Evolutionary conservation across 2,888 invertebrate genomes (phyloP), one percentile per base, ranked within the genome.

Genomic region (Drosophila melanosoma): DNA sequence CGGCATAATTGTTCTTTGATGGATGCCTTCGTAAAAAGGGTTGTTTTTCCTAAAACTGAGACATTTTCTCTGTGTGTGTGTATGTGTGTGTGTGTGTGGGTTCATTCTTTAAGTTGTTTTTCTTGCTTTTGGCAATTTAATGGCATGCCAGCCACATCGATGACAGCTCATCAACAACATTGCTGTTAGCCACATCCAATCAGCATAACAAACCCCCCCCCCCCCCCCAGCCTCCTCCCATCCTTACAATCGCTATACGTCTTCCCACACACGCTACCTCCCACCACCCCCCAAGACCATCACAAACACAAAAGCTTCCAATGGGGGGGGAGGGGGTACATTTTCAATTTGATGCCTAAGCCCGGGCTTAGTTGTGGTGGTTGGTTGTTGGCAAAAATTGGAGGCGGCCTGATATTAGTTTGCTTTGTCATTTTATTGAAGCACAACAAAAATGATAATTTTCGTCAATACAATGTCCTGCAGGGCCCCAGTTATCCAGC

Each of bases 381-480:
- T 56, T 36, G 53, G 7, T 26, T 17, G 26, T 2, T 15, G 23
- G 12, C 20, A 26, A 26, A 45, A n/a, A 54, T 29, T 20, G 20
- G n/a, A 38, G 62, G 26, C 32, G 26, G 48, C 48, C 32, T 51
- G 69, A 81, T 86, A 88, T 88, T 89, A 89, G 85, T 89, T 85
- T 74, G 85, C 75, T 77, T 77, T 89, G 85, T 87, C 89, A 89
- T 87, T 89, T 81, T 77, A 87, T 87, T 87, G 85, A 89, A 76
- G 89, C 82, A 87, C 82, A 87, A 84, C 89, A 81, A 71, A 85
- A 85, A 85, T 85, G 87, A 89, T 89, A 85, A 85, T 87, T 85
- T 85, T 79, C 63, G 73, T 81, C 87, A 81, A 89, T 81, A 84
- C 68, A 79, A 84, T 70, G 73, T 71, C 49, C 71, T 68, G 64